Base-by-base conservation (phyloP, 2,888 invertebrate genomes). In the Cheilosia scutellata region DNA sequence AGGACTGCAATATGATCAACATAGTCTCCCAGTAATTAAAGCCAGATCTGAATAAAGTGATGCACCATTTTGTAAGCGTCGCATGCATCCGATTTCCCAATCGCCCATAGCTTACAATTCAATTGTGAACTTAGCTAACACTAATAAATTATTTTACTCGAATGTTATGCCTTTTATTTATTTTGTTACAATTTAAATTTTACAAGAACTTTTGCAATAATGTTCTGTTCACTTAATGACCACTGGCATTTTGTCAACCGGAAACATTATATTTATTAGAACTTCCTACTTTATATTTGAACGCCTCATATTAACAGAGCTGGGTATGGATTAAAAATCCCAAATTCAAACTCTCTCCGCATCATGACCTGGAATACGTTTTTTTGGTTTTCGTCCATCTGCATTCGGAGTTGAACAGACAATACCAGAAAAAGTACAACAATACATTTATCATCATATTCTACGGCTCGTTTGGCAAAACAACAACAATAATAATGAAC, bases 391-490 rank as follows among this genome's bases (percentile, higher is more conserved):
- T 27, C 51, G 31, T 16, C 37, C 58, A 40, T 40, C 40, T 51
- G 40, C 49, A 70, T 68, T 77, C 60, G 27, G 66, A 63, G 4
- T 11, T 60, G 53, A 60, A 65, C 47, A 53, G 71, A 58, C 72
- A 65, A 72, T 51, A 57, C 58, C 57, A 60, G 27, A 47, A 31
- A 66, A 47, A 57, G 40, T 42, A 76, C 62, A 70, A 70, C 55
- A 78, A 65, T 51, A 65, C 63, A 82, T 70, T 68, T 75, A 76
- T 82, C 76, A 70, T 76, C 63, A 71, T 57, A 51, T 49, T 63
- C 82, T 63, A 51, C 53, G 79, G 60, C 68, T 80, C 58, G 20
- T 51, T 53, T 49, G 37, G 37, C 47, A 53, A 51, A 33, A 62
- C 74, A 74, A 63, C 63, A 55, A 62, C 74, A 74, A 55, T 55